Evolutionary conservation across 2,888 invertebrate genomes (phyloP), one percentile per base, ranked within the genome.

Genomic region (Sarcophaga variegata): DNA sequence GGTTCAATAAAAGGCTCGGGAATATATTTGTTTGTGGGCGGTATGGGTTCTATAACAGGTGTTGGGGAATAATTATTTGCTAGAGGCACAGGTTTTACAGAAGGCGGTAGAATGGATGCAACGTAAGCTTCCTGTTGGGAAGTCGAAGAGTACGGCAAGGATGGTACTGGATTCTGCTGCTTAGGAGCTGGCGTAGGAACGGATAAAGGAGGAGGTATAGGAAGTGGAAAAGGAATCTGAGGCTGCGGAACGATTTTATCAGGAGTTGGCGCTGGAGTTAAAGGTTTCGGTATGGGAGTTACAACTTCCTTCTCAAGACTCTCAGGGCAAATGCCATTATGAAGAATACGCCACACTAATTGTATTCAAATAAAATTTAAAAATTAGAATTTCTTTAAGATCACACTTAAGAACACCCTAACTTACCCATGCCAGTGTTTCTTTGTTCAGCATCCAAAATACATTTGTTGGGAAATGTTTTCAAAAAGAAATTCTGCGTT

Each of bases 391-490:
- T 4, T 54, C 14, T 17, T 54, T 54, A 54, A 17, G 17, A 54
- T 5, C 12, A n/a, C 17, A 0, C 12, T 54, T 54, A 54, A 54
- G n/a, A 54, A 54, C 4, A 0, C 12, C 0, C 5, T 17, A 8
- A 63, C 71, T 77, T 85, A 85, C 85, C 71, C n/a, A 37, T 71
- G 14, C 85, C 85, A 0, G 81, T 67, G 3, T 67, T 17, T 10
- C n/a, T 81, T 54, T 81, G 77, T 62, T 85, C 85, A 25, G 81
- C 72, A n/a, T 76, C 72, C 62, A 85, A 62, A 0, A 76, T 25
- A 54, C 85, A 85, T 66, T 25, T 12, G 60, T 85, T 85, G 1
- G 76, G 60, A 74, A 85, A 85, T 5, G 81, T 85, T 76, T 81
- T 81, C n/a, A 27, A 77, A 62, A 71, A 66, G 5, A 72, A 81